A percentile compares a stretch with the other conserved stretches of the same genome.
Conservation (phyloP, 2,888 invertebrate species). For the Rapana venosa region DNA sequence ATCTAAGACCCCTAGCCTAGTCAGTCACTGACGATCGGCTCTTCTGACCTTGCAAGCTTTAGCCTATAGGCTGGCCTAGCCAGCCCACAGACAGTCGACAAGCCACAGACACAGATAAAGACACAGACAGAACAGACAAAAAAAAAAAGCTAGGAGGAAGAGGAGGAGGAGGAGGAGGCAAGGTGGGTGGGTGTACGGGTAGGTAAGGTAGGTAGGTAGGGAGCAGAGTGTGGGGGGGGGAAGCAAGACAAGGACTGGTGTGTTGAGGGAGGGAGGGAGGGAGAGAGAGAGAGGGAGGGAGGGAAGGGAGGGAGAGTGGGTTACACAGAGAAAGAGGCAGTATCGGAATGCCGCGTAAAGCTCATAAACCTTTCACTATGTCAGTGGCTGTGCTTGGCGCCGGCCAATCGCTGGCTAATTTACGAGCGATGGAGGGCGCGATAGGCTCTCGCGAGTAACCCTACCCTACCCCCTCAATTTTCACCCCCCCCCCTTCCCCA, state of each 20-base stretch:
- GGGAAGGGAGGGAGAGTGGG: background rate
- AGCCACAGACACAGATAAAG: no score
- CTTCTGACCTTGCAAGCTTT: no score
- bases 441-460: constrained; percentile 36
- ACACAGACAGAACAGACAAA: no score
- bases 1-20: no score
- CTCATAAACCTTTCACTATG: constrained; percentile 43
- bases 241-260: background rate
- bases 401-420: constrained; percentile 39
- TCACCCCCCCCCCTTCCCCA: background rate
- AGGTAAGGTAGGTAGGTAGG: no score
- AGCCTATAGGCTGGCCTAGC: no score
- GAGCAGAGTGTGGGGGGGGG: background rate
- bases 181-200: background rate
- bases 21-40: no score
- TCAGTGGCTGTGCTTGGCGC: constrained; percentile 5
- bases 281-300: background rate
- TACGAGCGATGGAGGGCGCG: constrained; percentile 36
- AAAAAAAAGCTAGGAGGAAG: background rate
- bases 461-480: constrained; percentile 22
- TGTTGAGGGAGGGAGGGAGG: background rate
- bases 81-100: no score
- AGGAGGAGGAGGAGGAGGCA: background rate
- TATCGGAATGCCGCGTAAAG: constrained; percentile 24
- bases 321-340: background rate